Conservation (phyloP, 2,113 vertebrate species). For the Leptodactylus fuscus region DNA sequence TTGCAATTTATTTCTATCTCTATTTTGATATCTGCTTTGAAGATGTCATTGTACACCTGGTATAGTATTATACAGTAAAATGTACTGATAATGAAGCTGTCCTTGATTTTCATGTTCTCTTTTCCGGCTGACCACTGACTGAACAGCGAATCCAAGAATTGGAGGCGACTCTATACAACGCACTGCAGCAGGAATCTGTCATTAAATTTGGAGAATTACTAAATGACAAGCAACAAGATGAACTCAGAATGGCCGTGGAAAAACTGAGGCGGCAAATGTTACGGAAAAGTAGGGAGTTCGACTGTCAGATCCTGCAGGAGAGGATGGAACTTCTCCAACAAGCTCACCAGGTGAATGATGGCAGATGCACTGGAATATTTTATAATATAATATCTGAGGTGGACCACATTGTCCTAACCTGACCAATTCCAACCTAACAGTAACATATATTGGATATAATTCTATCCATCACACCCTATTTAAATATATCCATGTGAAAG, state of each 20-base stretch:
- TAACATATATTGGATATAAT: too few species aligned
- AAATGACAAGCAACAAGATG: conserved; percentile 92
- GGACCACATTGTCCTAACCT: neutral
- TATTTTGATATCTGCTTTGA: too few species aligned
- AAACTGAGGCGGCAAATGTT: conserved; percentile 96
- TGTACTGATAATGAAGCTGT: too few species aligned
- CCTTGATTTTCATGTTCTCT: neutral
- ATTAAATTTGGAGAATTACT: conserved; percentile 94
- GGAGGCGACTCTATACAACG: conserved; percentile 97
- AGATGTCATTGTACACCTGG: too few species aligned
- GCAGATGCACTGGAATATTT: neutral
- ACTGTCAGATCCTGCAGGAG: conserved; percentile 97
- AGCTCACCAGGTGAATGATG: conserved; percentile 87
- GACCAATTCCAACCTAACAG: too few species aligned
- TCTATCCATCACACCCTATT: too few species aligned
- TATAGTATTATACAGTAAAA: too few species aligned
- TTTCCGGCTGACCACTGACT: conserved; percentile 53
- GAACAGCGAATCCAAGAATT: conserved; percentile 97
- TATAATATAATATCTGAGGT: too few species aligned
- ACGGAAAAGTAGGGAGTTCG: conserved; percentile 95
- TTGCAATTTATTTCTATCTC: too few species aligned
- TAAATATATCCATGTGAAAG: too few species aligned
- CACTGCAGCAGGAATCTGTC: conserved; percentile 96
- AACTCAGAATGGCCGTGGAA: conserved; percentile 92
- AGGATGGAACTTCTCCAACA: conserved; percentile 98